A percentile compares a stretch with the other conserved stretches of the same genome.
Evolutionary conservation across 2,888 invertebrate species (phyloP).

Genomic region (Actias luna): DNA sequence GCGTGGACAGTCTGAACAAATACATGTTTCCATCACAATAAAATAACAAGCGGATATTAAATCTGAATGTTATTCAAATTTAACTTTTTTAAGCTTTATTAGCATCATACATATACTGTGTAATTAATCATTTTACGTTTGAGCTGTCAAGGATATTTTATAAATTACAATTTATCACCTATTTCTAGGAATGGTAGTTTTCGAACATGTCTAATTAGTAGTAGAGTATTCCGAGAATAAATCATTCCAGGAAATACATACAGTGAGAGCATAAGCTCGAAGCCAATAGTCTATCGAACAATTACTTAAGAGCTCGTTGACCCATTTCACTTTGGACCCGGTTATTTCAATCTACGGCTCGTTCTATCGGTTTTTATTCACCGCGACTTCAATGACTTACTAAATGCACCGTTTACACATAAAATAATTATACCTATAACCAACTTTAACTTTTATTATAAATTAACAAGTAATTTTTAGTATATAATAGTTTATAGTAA

Average conservation of each 20-base stretch:
- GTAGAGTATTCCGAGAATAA: conserved; percentile 10
- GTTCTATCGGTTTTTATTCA: conserved; percentile 40
- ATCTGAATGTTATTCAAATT: too few species aligned
- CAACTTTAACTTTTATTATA: not conserved
- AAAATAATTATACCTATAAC: conserved; percentile 6
- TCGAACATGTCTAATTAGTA: not conserved
- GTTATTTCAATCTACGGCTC: conserved; percentile 46
- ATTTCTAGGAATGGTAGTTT: not conserved
- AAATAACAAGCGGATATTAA: too few species aligned
- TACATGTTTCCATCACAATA: too few species aligned
- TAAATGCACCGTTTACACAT: conserved; percentile 28
- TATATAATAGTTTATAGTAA: not conserved
- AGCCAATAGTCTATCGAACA: conserved; percentile 49
- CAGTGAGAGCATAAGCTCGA: conserved; percentile 27
- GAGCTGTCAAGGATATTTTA: not conserved
- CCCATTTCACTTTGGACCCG: conserved; percentile 50
- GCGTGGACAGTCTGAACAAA: too few species aligned
- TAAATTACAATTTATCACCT: not conserved
- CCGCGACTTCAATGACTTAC: conserved; percentile 33
- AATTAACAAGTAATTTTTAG: not conserved
- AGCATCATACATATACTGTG: too few species aligned
- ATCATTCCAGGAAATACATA: conserved; percentile 19
- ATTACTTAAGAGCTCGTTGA: conserved; percentile 64
- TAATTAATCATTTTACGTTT: not conserved
- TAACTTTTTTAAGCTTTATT: too few species aligned